Evolutionary conservation across 2,797 vertebrate species (phyloP).

Genomic region (Sebastes minor): DNA sequence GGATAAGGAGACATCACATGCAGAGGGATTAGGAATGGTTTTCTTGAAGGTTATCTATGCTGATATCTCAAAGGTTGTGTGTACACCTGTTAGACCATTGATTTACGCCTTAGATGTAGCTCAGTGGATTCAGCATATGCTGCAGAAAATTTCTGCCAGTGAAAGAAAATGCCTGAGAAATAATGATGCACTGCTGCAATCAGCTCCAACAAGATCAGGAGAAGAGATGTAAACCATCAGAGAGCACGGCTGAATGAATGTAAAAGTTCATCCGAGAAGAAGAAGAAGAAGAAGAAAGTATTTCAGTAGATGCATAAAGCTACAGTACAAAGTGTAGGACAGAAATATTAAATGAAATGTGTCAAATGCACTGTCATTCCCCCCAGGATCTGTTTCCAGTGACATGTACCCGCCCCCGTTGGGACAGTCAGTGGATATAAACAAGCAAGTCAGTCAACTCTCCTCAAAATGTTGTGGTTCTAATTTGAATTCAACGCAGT

Average conservation of each 20-base stretch:
- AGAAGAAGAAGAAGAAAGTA: background rate
- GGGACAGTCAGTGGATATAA: background rate
- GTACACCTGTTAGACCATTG: constrained; percentile 47
- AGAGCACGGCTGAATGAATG: constrained; percentile 3
- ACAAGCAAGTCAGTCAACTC: constrained; percentile 1
- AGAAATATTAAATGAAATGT: background rate
- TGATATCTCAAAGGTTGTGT: constrained; percentile 61
- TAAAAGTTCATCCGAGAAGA: background rate
- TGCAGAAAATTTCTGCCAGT: constrained; percentile 39
- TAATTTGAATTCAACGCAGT: background rate
- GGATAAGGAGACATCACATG: constrained; percentile 59
- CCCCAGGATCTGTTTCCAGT: background rate
- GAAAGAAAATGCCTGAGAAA: constrained; percentile 25
- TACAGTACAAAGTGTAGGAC: background rate
- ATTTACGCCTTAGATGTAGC: constrained; percentile 58
- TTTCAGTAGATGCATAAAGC: background rate
- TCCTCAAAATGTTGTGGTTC: background rate
- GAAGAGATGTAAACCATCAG: constrained; percentile 21
- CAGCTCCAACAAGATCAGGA: constrained; percentile 30
- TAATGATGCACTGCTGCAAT: constrained; percentile 51
- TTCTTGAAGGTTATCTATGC: constrained; percentile 66
- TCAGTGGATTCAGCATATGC: constrained; percentile 45
- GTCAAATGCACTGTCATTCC: background rate
- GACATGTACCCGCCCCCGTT: background rate
- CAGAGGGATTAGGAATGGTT: constrained; percentile 56